Evolutionary conservation across 2,113 vertebrate species (phyloP), one percentile per base, ranked within the genome.

Genomic region (Heterocephalus glaber): DNA sequence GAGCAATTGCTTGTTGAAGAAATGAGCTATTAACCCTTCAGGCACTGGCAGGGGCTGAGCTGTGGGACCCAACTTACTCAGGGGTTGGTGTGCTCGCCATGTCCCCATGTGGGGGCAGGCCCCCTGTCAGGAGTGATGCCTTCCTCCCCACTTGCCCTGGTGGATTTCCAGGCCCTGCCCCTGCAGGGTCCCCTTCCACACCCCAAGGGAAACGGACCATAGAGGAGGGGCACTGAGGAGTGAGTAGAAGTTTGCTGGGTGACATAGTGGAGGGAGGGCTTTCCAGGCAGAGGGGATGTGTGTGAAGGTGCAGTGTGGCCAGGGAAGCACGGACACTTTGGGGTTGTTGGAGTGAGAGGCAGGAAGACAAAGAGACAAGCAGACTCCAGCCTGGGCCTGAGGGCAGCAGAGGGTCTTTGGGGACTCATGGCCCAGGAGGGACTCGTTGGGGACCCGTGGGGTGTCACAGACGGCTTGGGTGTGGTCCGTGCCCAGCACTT

Each of bases 291-390:
- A 22, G 74, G 26, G 7, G 24, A 13, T 11, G 0, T 7, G 65
- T 41, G 66, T 0, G 0, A 24, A 54, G 81, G 22, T 3, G 0
- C 0, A 0, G 44, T 1, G 10, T 1, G 0, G 3, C 13, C 41
- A 60, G 30, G 89, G 68, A 38, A 26, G 12, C 24, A 1, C 4
- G 24, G 44, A 13, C 13, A 6, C 72, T 33, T 33, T 33, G 16
- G 24, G 33, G 72, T 19, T 17, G 33, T 2, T 10, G 79, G n/a
- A 65, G 80, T 11, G n/a, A 49, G 24, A 26, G 19, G 19, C 1
- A 0, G 16, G 44, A 10, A 49, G 63, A 30, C 6, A 6, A 16
- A 35, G 10, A 3, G 54, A 19, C 4, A 4, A 22, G 22, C 8
- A 3, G 70, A 54, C 13, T 86, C n/a, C 38, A 14, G 49, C 17